These are phyloP conservation scores for Dipodomys merriami DNA, from an alignment of 2,113 vertebrate genomes.

Conservation along the genomic window DNA sequence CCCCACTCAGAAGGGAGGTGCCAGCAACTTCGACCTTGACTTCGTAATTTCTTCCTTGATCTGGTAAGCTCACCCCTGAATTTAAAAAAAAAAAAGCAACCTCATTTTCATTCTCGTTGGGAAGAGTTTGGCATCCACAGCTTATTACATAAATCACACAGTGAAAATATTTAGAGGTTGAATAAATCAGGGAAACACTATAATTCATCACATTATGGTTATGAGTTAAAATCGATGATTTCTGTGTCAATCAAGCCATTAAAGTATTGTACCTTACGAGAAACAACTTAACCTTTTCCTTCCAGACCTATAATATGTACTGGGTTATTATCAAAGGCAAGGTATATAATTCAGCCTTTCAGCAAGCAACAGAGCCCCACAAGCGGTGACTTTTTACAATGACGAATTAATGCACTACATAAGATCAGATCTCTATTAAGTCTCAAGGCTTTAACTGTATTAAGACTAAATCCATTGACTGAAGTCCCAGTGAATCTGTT, in stretches of 20 bases:
- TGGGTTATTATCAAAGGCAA: background rate
- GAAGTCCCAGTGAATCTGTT: conserved; percentile 12
- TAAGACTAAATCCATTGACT: conserved; percentile 62
- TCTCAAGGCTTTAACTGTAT: conserved; percentile 17
- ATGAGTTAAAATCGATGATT: background rate
- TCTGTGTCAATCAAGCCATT: background rate
- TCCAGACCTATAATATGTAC: background rate
- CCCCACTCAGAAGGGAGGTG: conserved; percentile 88
- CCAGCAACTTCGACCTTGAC: conserved; percentile 79
- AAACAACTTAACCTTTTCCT: background rate
- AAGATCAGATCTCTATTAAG: conserved; percentile 23
- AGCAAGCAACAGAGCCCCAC: background rate
- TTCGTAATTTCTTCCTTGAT: conserved; percentile 80
- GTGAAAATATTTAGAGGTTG: conserved; percentile 23
- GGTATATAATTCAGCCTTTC: background rate
- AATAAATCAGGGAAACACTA: background rate
- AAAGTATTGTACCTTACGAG: background rate
- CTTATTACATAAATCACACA: conserved; percentile 33
- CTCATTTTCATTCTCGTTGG: background rate
- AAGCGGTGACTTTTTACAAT: background rate
- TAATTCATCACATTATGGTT: background rate
- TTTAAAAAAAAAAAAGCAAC: conserved; percentile 63
- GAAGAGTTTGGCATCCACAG: conserved; percentile 26
- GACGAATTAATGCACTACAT: conserved; percentile 23
- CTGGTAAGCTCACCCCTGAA: conserved; percentile 78